phyloP scores from a whole-genome alignment of 2,113 vertebrate genomes.

The Trematocara stigmaticum region DNA sequence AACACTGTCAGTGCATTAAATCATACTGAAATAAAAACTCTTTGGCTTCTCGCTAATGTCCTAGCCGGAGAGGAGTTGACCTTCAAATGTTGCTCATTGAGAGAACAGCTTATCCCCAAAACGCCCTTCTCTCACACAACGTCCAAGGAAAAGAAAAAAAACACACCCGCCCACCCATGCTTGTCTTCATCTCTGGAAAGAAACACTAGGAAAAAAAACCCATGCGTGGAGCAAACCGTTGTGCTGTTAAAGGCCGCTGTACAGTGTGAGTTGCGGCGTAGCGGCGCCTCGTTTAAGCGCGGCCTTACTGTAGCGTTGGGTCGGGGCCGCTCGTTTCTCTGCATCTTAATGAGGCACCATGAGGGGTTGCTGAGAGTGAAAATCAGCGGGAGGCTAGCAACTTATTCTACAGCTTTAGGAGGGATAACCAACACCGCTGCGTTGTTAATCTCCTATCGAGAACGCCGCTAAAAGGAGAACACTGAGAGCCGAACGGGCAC shows the following conservation, averaged over 20 bases:
- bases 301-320: conserved; percentile 22
- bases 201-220: neutral
- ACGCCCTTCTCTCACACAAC: neutral
- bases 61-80: conserved; percentile 12
- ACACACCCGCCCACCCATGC: neutral
- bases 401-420: conserved; percentile 37
- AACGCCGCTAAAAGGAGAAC: neutral
- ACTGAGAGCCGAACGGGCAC: neutral
- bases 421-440: conserved; percentile 6
- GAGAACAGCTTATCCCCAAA: conserved; percentile 31
- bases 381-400: conserved; percentile 43
- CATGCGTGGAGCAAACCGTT: neutral
- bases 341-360: conserved; percentile 65
- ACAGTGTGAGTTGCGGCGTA: neutral
- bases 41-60: conserved; percentile 38
- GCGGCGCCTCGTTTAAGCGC: neutral
- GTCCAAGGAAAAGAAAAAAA: neutral
- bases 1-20: conserved; percentile 51
- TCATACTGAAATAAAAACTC: conserved; percentile 33
- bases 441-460: conserved; percentile 37
- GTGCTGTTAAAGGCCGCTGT: conserved; percentile 13
- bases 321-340: conserved; percentile 53
- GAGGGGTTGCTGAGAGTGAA: conserved; percentile 54
- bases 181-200: neutral
- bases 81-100: conserved; percentile 41